These are phyloP conservation scores for Psammodynastes pulverulentus DNA, from an alignment of 2,113 vertebrate species.

Conservation along the genomic window DNA sequence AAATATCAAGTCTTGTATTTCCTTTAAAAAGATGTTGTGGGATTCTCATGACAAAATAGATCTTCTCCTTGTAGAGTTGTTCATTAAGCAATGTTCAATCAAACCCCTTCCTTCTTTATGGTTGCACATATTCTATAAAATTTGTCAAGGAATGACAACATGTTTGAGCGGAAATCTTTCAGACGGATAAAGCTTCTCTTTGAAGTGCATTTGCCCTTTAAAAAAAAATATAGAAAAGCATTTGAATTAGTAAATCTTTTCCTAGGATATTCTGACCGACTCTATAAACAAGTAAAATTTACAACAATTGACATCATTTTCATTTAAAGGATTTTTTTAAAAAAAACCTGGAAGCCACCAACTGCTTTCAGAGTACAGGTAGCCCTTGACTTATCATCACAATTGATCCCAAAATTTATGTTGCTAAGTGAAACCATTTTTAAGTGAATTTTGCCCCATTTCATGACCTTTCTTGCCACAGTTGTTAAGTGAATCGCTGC, in stretches of 20 bases:
- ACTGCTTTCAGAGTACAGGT: neutral
- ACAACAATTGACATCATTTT: no score
- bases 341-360: neutral
- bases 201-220: neutral
- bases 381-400: neutral
- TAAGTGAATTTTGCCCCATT: neutral
- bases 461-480: neutral
- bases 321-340: neutral
- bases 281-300: neutral
- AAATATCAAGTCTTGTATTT: neutral
- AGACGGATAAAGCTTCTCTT: accelerated
- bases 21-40: accelerated
- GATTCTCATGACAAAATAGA: neutral
- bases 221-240: neutral
- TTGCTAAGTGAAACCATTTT: neutral
- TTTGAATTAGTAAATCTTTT: neutral
- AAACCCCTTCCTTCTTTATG: accelerated
- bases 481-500: neutral
- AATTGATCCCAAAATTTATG: neutral
- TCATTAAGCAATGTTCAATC: neutral
- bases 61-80: neutral
- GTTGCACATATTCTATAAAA: neutral
- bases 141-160: accelerated
- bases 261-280: neutral
- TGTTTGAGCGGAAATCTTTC: neutral